Evolutionary conservation across 2,888 invertebrate genomes (phyloP).

Genomic region (Sphecodes monilicornis): DNA sequence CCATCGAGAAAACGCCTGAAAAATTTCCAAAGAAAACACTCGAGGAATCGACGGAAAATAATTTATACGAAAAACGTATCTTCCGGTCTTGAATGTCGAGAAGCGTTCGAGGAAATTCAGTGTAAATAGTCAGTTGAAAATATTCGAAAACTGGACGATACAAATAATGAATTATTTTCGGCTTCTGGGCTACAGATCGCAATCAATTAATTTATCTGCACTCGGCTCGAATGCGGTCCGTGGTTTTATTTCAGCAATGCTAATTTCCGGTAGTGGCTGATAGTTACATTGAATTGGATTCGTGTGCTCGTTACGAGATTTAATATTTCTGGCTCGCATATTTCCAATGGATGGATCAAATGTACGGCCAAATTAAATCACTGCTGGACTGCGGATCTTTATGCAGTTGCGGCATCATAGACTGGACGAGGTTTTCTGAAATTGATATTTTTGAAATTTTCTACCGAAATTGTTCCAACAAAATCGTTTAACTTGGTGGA

Average conservation of each 20-base stretch:
- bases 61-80: not conserved
- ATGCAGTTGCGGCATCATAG: not conserved
- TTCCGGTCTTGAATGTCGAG: not conserved
- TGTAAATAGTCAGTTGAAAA: not conserved
- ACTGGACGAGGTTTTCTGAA: not conserved
- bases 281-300: not conserved
- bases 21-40: not conserved
- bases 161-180: not conserved
- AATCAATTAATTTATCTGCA: not conserved
- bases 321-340: not conserved
- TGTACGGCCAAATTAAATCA: not conserved
- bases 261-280: not conserved
- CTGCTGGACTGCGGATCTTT: not conserved
- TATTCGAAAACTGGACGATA: not conserved
- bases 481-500: not conserved
- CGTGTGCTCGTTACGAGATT: not conserved
- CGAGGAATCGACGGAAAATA: not conserved
- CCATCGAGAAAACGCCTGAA: not conserved
- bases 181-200: not conserved
- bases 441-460: not conserved
- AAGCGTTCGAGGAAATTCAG: too few relatives aligned
- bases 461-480: too few relatives aligned
- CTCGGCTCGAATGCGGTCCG: not conserved
- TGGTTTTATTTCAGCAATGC: not conserved
- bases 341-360: not conserved